These are phyloP conservation scores for Erythrolamprus reginae DNA, from an alignment of 2,113 vertebrate genomes.

Conservation along the genomic window DNA sequence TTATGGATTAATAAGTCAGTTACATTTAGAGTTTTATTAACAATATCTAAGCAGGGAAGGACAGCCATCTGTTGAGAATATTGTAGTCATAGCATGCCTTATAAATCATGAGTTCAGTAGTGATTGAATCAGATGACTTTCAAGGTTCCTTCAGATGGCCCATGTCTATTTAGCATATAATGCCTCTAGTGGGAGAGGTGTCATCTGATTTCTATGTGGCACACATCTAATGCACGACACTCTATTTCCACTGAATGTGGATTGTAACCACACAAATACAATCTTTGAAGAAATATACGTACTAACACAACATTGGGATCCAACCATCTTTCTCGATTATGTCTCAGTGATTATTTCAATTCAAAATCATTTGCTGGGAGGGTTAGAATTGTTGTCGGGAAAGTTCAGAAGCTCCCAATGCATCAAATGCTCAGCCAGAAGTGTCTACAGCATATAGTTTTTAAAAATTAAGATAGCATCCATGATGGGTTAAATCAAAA, in stretches of 20 bases:
- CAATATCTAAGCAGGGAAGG: background rate
- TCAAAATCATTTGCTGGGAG: background rate
- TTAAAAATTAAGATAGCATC: background rate
- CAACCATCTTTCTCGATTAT: background rate
- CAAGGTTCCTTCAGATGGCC: background rate
- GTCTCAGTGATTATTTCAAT: background rate
- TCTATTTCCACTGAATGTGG: background rate
- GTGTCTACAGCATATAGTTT: background rate
- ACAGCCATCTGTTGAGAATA: background rate
- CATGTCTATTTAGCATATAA: background rate
- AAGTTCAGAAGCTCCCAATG: background rate
- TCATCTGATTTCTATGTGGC: background rate
- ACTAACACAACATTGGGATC: background rate
- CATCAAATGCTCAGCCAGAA: background rate
- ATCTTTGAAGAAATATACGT: background rate
- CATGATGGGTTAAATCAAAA: background rate
- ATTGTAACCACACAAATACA: background rate
- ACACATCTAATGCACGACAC: background rate
- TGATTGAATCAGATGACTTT: background rate
- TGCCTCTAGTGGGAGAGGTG: background rate
- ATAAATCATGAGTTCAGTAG: background rate
- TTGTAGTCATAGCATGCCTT: background rate
- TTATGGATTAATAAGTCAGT: background rate
- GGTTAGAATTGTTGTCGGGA: background rate
- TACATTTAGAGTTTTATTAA: background rate